phyloP scores from a whole-genome alignment of 2,113 vertebrate genomes.

The Rousettus leschenaultii region DNA sequence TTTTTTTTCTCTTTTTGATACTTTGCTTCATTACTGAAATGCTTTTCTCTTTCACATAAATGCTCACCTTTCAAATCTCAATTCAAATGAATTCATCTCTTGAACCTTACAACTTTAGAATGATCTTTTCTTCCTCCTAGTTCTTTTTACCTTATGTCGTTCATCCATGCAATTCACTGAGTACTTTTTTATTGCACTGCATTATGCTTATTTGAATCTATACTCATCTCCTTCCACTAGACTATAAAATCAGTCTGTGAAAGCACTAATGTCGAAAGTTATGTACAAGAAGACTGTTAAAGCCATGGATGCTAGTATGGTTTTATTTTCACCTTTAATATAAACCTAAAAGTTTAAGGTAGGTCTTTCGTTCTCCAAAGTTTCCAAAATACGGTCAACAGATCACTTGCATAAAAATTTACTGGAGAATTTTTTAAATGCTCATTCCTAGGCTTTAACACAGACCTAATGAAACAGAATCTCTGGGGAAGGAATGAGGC shows the following conservation, averaged over 20 bases:
- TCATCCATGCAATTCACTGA: neutral
- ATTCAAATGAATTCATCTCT: neutral
- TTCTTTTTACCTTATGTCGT: neutral
- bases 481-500: neutral
- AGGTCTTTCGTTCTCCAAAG: neutral
- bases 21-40: neutral
- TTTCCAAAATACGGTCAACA: neutral
- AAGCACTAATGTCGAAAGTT: neutral
- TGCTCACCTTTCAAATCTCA: neutral
- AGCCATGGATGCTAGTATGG: neutral
- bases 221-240: neutral
- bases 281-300: neutral
- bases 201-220: neutral
- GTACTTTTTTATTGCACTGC: neutral
- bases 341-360: neutral
- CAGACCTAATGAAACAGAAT: neutral
- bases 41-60: neutral
- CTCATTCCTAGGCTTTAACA: neutral
- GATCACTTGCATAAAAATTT: neutral
- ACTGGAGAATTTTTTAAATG: neutral
- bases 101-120: neutral
- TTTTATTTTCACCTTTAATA: slow-evolving; percentile 10
- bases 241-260: neutral
- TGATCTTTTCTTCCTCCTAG: neutral
- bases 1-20: neutral